Evolutionary conservation across 2,113 vertebrate genomes (phyloP).

Genomic region (Numida meleagris): DNA sequence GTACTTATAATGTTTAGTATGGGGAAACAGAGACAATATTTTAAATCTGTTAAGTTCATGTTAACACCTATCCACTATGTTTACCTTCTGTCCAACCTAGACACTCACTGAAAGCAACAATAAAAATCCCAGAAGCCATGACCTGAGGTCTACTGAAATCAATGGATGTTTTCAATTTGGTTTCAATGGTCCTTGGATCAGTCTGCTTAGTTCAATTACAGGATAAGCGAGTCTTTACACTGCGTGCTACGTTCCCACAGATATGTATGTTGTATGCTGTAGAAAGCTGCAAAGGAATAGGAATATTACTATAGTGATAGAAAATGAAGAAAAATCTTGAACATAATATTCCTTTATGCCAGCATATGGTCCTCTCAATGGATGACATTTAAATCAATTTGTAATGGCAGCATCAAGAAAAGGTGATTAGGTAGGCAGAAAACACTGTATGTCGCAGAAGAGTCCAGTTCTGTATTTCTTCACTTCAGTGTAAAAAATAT

Average conservation of each 20-base stretch:
- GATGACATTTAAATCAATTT: background rate
- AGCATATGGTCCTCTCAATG: background rate
- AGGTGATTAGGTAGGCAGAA: background rate
- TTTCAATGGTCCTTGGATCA: constrained; percentile 53
- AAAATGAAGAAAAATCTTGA: background rate
- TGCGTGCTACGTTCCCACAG: background rate
- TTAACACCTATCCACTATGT: constrained; percentile 24
- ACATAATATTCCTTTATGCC: background rate
- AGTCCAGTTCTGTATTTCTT: background rate
- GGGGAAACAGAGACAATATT: background rate
- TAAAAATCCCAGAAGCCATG: constrained; percentile 41
- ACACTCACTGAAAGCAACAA: constrained; percentile 28
- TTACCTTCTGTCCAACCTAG: constrained; percentile 20
- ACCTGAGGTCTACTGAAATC: constrained; percentile 46
- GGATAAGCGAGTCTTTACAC: background rate
- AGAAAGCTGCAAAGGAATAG: constrained; percentile 25
- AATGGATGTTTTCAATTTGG: constrained; percentile 54
- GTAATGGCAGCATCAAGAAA: background rate
- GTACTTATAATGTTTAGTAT: background rate
- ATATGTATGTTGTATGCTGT: constrained; percentile 5
- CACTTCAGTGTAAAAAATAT: background rate
- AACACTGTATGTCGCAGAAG: background rate
- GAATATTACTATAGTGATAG: background rate
- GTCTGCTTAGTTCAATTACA: constrained; percentile 10
- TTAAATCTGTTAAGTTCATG: constrained; percentile 25